Evolutionary conservation across 2,888 invertebrate genomes (phyloP).

Genomic region (Sussaba pulchella): DNA sequence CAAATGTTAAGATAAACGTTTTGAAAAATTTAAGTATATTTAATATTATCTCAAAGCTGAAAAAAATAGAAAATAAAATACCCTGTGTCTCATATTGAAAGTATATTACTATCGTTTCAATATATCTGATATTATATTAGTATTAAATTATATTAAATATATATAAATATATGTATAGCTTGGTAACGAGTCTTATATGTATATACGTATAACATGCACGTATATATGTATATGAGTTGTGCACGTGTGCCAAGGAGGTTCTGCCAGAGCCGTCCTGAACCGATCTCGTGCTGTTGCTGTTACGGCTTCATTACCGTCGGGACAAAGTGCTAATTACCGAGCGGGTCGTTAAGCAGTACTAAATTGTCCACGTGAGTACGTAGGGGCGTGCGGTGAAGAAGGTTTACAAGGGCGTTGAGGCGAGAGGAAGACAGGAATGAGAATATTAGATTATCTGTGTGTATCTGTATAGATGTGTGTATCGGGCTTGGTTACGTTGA

Average conservation of each 20-base stretch:
- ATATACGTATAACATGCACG: too few species aligned
- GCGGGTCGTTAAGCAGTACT: slow-evolving; percentile 75
- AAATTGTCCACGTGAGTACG: slow-evolving; percentile 68
- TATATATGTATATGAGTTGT: too few species aligned
- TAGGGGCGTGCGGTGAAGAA: slow-evolving; percentile 28
- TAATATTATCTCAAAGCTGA: too few species aligned
- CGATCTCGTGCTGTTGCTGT: slow-evolving; percentile 63
- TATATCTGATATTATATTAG: too few species aligned
- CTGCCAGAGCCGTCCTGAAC: not conserved
- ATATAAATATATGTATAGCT: too few species aligned
- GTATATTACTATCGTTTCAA: too few species aligned
- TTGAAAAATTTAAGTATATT: too few species aligned
- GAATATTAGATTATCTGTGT: not conserved
- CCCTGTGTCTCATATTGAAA: too few species aligned
- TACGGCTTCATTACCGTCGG: slow-evolving; percentile 76
- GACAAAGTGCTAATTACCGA: slow-evolving; percentile 77
- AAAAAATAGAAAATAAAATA: too few species aligned
- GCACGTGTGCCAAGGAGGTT: not conserved
- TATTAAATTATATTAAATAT: too few species aligned
- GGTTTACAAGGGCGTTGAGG: slow-evolving; percentile 38
- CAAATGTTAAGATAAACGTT: too few species aligned
- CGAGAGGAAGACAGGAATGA: slow-evolving; percentile 38
- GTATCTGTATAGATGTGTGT: not conserved
- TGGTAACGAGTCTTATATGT: too few species aligned
- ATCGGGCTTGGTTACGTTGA: not conserved